Percentiles rank a stretch among this genome's conserved stretches.
Conservation (phyloP, 1,140 invertebrate species). For the Octopus bimaculoides region DNA sequence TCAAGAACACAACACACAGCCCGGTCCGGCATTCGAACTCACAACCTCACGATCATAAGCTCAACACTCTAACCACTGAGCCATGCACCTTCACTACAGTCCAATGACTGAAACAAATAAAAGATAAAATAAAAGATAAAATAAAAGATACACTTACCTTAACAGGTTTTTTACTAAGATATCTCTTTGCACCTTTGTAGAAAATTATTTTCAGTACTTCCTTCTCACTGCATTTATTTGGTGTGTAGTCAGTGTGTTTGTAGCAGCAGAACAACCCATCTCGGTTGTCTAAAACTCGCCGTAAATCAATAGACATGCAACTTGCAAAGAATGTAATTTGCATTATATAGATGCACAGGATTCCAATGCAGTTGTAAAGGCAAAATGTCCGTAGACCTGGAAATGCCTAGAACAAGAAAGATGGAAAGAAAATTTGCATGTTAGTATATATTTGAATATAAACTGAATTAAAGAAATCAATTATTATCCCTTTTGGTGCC, state of each 20-base stretch:
- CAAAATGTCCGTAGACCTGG: constrained; percentile 79
- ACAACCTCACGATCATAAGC: too few species aligned
- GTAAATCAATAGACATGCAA: constrained; percentile 75
- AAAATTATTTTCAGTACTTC: constrained; percentile 59
- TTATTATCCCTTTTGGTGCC: neutral
- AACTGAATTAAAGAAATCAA: neutral
- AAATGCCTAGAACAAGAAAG: constrained; percentile 68
- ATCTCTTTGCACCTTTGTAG: constrained; percentile 56
- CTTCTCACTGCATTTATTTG: constrained; percentile 58
- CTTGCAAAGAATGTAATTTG: constrained; percentile 93
- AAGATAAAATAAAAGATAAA: neutral
- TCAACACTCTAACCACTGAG: too few species aligned
- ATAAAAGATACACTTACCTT: constrained; percentile 45
- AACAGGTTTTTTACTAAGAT: constrained; percentile 53
- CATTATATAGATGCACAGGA: constrained; percentile 89
- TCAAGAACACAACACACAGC: too few species aligned
- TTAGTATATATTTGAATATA: too few species aligned
- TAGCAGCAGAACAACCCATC: constrained; percentile 71
- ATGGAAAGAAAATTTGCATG: neutral
- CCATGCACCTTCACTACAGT: too few species aligned
- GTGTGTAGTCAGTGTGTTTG: constrained; percentile 59
- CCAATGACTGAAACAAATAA: neutral
- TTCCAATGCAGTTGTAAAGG: constrained; percentile 44
- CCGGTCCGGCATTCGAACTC: too few species aligned
- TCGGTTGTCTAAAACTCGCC: constrained; percentile 64